A percentile compares a stretch with the other conserved stretches of the same genome.
Conservation (phyloP, 2,888 invertebrate species). For the Ormyrus pomaceus region DNA sequence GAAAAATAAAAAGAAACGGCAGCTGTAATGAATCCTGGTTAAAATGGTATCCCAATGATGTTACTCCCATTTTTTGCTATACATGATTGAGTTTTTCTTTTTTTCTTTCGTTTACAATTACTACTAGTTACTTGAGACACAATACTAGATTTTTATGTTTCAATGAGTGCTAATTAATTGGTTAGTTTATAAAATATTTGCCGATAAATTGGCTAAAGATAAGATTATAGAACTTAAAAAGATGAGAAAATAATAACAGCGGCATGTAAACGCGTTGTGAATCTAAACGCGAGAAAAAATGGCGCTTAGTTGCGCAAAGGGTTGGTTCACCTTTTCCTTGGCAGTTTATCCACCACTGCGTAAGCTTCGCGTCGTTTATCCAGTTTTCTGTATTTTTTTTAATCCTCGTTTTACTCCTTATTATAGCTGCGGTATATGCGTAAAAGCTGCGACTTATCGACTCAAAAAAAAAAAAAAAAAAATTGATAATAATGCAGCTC, state of each 20-base stretch:
- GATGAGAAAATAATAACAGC: slow-evolving; percentile 45
- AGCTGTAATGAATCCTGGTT: slow-evolving; percentile 68
- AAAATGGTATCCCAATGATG: slow-evolving; percentile 71
- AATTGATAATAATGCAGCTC: slow-evolving; percentile 26
- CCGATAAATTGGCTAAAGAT: slow-evolving; percentile 56
- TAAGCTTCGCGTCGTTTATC: slow-evolving; percentile 48
- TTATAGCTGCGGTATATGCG: slow-evolving; percentile 52
- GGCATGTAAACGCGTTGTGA: slow-evolving; percentile 30
- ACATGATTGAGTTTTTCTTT: slow-evolving; percentile 69
- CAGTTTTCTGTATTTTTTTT: slow-evolving; percentile 44
- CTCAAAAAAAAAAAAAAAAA: slow-evolving; percentile 2
- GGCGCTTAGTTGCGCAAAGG: slow-evolving; percentile 31
- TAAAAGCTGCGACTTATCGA: slow-evolving; percentile 45
- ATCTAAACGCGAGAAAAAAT: slow-evolving; percentile 40
- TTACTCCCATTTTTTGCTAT: slow-evolving; percentile 67
- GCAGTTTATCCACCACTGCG: slow-evolving; percentile 32
- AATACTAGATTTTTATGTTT: slow-evolving; percentile 70
- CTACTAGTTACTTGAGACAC: slow-evolving; percentile 66
- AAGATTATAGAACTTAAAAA: slow-evolving; percentile 55
- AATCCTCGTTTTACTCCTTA: slow-evolving; percentile 53
- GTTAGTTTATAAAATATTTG: slow-evolving; percentile 56
- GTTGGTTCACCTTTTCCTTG: slow-evolving; percentile 49
- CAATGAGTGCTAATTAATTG: slow-evolving; percentile 69
- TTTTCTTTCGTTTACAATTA: slow-evolving; percentile 68
- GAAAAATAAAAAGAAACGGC: slow-evolving; percentile 58